Evolutionary conservation across 2,888 invertebrate species (phyloP).

Genomic region (Thereva nobilitata): DNA sequence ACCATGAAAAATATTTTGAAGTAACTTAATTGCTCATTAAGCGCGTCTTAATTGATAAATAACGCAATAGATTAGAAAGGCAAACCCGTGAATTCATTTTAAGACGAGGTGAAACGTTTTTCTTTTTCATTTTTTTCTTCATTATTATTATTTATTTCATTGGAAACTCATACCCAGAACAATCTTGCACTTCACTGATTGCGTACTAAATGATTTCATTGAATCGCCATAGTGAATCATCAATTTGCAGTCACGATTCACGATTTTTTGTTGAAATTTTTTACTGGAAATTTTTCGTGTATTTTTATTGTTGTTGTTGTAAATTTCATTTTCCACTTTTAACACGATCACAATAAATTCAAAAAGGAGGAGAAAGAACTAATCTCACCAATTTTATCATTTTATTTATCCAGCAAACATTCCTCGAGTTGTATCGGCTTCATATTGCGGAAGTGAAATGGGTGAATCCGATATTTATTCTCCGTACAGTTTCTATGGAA

Average conservation of each 20-base stretch:
- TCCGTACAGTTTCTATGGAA: constrained; percentile 75
- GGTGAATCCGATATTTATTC: constrained; percentile 83
- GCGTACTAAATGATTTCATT: background rate
- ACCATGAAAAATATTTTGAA: too few relatives aligned
- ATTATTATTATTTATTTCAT: too few relatives aligned
- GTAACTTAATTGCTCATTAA: too few relatives aligned
- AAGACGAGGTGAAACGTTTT: too few relatives aligned
- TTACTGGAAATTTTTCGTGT: background rate
- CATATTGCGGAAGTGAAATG: constrained; percentile 81
- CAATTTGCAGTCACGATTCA: background rate
- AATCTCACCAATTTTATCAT: background rate
- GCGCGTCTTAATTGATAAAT: too few relatives aligned
- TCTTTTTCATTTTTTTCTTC: too few relatives aligned
- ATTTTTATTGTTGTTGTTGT: background rate
- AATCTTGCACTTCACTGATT: too few relatives aligned
- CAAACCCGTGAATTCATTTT: too few relatives aligned
- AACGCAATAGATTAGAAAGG: too few relatives aligned
- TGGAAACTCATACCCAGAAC: too few relatives aligned
- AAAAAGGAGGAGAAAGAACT: background rate
- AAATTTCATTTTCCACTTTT: background rate
- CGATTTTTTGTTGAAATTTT: background rate
- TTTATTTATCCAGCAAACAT: constrained; percentile 51
- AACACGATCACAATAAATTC: too few relatives aligned
- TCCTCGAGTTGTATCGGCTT: constrained; percentile 69
- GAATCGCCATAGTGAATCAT: background rate